A percentile compares a stretch with the other conserved stretches of the same genome.
Evolutionary conservation across 1,140 invertebrate genomes (phyloP).

Genomic region (Ips nitidus): DNA sequence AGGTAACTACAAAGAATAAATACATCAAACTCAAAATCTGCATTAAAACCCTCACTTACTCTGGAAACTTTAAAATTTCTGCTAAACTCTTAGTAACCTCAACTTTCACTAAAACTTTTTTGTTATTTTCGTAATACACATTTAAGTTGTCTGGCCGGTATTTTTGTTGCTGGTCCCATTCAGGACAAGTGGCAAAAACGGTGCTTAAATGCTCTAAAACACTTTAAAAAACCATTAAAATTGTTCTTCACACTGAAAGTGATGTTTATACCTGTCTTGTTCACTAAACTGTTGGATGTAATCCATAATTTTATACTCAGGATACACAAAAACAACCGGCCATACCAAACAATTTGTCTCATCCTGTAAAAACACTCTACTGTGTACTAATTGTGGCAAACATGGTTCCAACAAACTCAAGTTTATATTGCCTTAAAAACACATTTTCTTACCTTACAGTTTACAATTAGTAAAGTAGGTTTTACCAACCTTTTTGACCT

Average conservation of each 20-base stretch:
- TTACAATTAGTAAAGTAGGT: background rate
- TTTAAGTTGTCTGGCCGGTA: conserved; percentile 69
- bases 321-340: conserved; percentile 84
- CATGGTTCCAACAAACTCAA: conserved; percentile 62
- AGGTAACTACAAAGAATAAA: conserved; percentile 43
- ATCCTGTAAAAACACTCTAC: conserved; percentile 62
- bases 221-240: conserved; percentile 53
- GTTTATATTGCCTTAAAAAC: conserved; percentile 41
- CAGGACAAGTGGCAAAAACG: conserved; percentile 70
- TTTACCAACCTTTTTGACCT: conserved; percentile 20
- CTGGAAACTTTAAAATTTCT: conserved; percentile 64
- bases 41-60: conserved; percentile 53
- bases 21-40: conserved; percentile 11
- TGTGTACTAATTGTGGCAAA: conserved; percentile 62
- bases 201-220: conserved; percentile 71
- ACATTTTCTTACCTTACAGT: background rate
- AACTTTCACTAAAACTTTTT: conserved; percentile 64
- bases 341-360: conserved; percentile 64
- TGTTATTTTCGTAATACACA: conserved; percentile 81
- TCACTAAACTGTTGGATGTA: conserved; percentile 75
- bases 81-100: conserved; percentile 61
- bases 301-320: conserved; percentile 73
- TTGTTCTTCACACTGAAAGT: background rate
- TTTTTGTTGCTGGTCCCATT: conserved; percentile 73
- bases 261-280: conserved; percentile 59